Evolutionary conservation across 2,113 vertebrate species (phyloP), one percentile per base, ranked within the genome.

Genomic region (Cranoglanis bouderius): DNA sequence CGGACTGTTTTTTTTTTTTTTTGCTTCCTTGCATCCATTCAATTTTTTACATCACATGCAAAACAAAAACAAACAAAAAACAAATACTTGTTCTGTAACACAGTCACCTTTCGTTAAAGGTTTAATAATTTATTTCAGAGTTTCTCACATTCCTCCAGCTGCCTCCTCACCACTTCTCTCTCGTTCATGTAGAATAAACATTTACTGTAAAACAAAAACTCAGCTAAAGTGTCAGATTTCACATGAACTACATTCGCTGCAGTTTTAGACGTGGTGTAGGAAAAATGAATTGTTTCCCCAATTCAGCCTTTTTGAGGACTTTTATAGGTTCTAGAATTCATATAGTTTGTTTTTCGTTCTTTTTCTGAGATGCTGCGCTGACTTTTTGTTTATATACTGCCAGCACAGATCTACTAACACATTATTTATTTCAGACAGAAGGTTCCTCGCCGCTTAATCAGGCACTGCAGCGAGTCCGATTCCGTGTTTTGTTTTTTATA

Each of bases 81-180:
- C 3, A 29, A 65, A 26, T 32, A 38, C 38, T 26, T 40, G 4
- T 2, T 49, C 43, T 49, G 40, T 12, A 32, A 35, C n/a, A 57
- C 51, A 38, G 3, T 57, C 32, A 40, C 26, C 77, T 82, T 59
- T 38, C 18, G 14, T 43, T 40, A 83, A 83, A 83, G 55, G 55
- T 61, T 83, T 26, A 83, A 83, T 83, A 83, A 83, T 83, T 83
- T 83, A 83, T 83, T 83, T 61, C 21, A 59, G 55, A 9, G 8
- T 21, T 57, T 13, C 3, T 82, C 19, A 38, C 53, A 57, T 5
- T 32, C 59, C 40, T 1, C 61, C 82, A 65, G 55, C 24, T 29
- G 6, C 82, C 83, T 10, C 59, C 13, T 32, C 65, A 24, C n/a
- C 16, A 6, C 61, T 5, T 70, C 57, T 3, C 55, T 16, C 35